Percentiles rank a stretch among this genome's conserved stretches.
phyloP scores from a whole-genome alignment of 2,113 vertebrate species.

The Catharus bicknelli region DNA sequence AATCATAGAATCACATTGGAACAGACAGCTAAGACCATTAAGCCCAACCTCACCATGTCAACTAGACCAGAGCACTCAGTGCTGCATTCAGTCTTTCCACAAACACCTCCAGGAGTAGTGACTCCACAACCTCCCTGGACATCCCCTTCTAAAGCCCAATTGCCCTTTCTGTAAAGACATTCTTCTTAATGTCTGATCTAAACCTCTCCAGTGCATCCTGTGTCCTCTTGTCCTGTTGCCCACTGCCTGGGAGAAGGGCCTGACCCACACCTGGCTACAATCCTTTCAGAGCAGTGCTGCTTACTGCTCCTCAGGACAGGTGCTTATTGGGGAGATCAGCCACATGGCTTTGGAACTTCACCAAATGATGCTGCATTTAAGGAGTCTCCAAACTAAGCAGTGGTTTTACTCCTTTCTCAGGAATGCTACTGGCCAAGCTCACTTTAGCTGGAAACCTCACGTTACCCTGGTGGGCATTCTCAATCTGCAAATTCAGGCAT shows the following conservation, averaged over 20 bases:
- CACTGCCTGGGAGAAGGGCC: background rate
- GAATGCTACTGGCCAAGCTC: background rate
- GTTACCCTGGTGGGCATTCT: background rate
- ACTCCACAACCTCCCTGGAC: background rate
- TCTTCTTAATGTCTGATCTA: background rate
- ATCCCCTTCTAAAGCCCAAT: background rate
- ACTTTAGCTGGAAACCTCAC: background rate
- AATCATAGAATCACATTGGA: background rate
- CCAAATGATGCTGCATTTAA: background rate
- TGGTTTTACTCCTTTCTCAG: background rate
- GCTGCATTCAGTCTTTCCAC: background rate
- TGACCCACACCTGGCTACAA: background rate
- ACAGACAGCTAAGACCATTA: background rate
- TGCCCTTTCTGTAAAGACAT: fast-evolving
- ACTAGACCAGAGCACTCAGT: background rate
- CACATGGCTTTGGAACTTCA: background rate
- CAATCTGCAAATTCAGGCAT: background rate
- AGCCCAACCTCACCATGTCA: background rate
- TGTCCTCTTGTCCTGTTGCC: background rate
- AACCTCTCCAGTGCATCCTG: background rate
- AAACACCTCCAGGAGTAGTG: background rate
- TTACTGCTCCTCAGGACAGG: background rate
- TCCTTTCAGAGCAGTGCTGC: background rate
- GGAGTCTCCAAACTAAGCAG: background rate
- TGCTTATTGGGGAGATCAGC: fast-evolving